A percentile compares a stretch with the other conserved stretches of the same genome.
Evolutionary conservation across 2,113 vertebrate genomes (phyloP).

Genomic region (Butastur rufipennis): DNA sequence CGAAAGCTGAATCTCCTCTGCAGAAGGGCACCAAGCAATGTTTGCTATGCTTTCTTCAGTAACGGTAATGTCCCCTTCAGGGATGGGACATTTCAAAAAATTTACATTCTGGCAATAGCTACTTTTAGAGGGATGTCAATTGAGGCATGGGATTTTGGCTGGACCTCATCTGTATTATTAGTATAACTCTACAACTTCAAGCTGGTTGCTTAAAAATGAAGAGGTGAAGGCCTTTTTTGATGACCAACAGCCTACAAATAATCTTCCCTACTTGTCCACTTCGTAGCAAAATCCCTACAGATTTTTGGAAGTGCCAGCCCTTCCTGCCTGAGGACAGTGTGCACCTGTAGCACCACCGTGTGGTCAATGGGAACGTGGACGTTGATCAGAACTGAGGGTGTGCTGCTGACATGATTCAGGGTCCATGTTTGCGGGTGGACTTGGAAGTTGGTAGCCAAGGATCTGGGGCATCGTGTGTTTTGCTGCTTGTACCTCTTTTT

Average conservation of each 20-base stretch:
- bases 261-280: neutral
- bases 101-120: neutral
- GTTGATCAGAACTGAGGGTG: too few species aligned
- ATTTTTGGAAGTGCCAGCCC: neutral
- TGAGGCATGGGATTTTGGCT: neutral
- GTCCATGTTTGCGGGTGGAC: neutral
- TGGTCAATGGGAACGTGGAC: neutral
- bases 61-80: neutral
- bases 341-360: slow-evolving; percentile 20
- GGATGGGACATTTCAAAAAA: neutral
- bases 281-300: neutral
- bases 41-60: neutral
- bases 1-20: neutral
- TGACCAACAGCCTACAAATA: neutral
- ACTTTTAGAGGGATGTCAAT: neutral
- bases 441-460: neutral
- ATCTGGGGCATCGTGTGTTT: neutral
- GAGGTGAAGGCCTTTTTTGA: neutral
- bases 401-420: rapidly evolving
- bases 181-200: neutral
- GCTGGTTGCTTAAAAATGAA: neutral
- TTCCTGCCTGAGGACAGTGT: neutral
- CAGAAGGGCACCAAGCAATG: neutral
- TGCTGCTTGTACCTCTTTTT: neutral
- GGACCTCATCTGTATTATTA: neutral